Evolutionary conservation across 2,888 invertebrate species (phyloP), one percentile per base, ranked within the genome.

Genomic region (Cosmia pyralina): DNA sequence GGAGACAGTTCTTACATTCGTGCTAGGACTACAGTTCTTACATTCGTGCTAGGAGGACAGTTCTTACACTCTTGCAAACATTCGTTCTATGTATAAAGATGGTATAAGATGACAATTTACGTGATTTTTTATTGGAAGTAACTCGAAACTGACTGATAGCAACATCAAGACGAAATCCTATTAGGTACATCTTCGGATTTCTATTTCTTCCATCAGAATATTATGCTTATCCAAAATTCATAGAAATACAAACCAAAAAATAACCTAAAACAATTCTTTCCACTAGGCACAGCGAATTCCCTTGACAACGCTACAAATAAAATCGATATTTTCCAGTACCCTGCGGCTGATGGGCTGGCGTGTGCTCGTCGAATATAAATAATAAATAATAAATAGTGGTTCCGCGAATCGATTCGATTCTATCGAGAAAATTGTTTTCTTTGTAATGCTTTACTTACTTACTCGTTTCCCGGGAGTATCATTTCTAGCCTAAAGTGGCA

Each of bases 281-380:
- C 38, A 60, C 66, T 41, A n/a, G n/a, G n/a, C n/a, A 41, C 53
- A 34, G 41, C 10, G 1, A 53, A 75, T 60, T 74, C 84, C 73
- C 71, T 48, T 10, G 64, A 62, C 60, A 28, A 11, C 13, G 46
- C 28, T 62, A 68, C 28, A 58, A 71, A 73, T 77, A 67, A 79
- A 68, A 89, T 91, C 91, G 86, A 91, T 90, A 91, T 81, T 87
- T 86, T 73, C 83, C 81, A 88, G 88, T 86, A 87, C 81, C 63
- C 72, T 55, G 50, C 67, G 75, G 70, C 85, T 87, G 64, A n/a
- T 6, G 17, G 10, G 53, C 59, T 52, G 58, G 66, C 66, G 74
- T 73, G 69, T 87, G 87, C 90, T 89, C 85, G 72, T 82, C 72
- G 82, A 71, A 79, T 77, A 85, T 91, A 86, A 90, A 92, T 91